phyloP scores from a whole-genome alignment of 1,140 invertebrate species.

The Marisa cornuarietis region DNA sequence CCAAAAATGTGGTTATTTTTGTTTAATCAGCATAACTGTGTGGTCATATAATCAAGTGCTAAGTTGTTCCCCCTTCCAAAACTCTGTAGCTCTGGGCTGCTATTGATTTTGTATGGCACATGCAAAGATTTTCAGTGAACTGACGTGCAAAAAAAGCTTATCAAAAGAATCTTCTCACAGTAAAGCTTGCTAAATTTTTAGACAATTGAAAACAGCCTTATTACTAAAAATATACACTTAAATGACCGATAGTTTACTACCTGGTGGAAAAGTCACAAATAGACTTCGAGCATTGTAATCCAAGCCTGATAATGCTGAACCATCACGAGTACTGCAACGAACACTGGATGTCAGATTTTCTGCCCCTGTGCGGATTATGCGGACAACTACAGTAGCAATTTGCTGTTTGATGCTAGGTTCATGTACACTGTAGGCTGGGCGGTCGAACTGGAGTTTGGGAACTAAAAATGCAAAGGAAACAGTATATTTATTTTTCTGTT shows the following conservation, averaged over 20 bases:
- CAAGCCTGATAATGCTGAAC: slow-evolving; percentile 63
- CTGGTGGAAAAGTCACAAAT: slow-evolving; percentile 58
- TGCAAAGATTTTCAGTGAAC: no score
- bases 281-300: slow-evolving; percentile 65
- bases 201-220: background rate
- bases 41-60: no score
- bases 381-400: slow-evolving; percentile 47
- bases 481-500: no score
- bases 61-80: no score
- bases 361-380: slow-evolving; percentile 59
- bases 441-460: slow-evolving; percentile 56
- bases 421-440: slow-evolving; percentile 58
- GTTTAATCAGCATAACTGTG: no score
- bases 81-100: no score
- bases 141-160: background rate
- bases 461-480: slow-evolving; percentile 37
- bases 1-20: no score
- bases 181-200: background rate
- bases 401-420: slow-evolving; percentile 57
- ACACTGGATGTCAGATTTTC: slow-evolving; percentile 51
- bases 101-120: no score
- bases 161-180: background rate
- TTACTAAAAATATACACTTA: no score
- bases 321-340: slow-evolving; percentile 65
- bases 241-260: slow-evolving; percentile 27